phyloP scores from a whole-genome alignment of 92 coral and sea anemone species.

The Anthopleura xanthogrammica region DNA sequence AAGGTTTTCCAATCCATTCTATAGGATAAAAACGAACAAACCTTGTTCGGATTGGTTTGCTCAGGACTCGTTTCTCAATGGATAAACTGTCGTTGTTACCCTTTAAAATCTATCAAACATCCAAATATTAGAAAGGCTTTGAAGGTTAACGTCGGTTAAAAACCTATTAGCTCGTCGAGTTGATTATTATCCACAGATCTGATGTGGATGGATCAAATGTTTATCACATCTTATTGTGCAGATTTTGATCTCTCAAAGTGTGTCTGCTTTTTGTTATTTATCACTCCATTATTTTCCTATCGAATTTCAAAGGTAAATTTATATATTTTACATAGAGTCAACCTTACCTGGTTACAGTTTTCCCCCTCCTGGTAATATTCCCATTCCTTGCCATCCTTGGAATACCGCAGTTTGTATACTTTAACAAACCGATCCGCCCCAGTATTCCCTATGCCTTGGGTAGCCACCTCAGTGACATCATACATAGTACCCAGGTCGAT shows the following conservation, averaged over 20 bases:
- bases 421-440: constrained; percentile 52
- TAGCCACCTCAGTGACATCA: constrained; percentile 59
- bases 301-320: no score
- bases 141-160: no score
- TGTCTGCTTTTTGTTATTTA: no score
- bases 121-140: neutral
- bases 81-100: constrained; percentile 50
- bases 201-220: no score
- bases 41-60: constrained; percentile 25
- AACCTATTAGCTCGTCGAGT: no score
- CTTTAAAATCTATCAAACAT: constrained; percentile 35
- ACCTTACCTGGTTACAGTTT: constrained; percentile 12
- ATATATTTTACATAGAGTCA: no score
- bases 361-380: constrained; percentile 31
- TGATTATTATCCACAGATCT: no score
- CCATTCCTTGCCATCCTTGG: constrained; percentile 47
- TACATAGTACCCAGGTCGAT: constrained; percentile 53
- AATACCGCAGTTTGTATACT: constrained; percentile 52
- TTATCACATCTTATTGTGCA: no score
- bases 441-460: constrained; percentile 50
- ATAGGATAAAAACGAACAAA: constrained; percentile 64
- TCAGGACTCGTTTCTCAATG: constrained; percentile 22
- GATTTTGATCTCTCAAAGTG: no score
- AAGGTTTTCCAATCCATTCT: constrained; percentile 45
- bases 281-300: no score